phyloP scores from a whole-genome alignment of 1,140 invertebrate genomes.

The Nasonia vitripennis region DNA sequence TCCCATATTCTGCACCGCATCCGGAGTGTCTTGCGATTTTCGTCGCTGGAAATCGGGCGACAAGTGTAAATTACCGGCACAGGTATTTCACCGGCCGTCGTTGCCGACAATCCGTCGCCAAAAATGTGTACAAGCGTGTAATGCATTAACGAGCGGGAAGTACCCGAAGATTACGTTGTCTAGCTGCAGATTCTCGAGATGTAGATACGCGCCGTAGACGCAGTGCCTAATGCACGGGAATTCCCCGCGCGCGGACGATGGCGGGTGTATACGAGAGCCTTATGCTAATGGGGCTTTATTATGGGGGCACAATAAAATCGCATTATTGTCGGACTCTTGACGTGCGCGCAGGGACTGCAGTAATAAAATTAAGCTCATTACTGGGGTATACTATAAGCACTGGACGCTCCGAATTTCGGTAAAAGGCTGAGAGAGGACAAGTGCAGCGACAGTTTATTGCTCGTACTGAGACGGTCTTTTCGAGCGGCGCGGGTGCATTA shows the following conservation, averaged over 20 bases:
- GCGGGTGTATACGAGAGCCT: neutral
- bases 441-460: too few relatives aligned
- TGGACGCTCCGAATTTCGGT: too few relatives aligned
- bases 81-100: constrained; percentile 29
- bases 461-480: too few relatives aligned
- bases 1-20: neutral
- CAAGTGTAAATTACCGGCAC: neutral
- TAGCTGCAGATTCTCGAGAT: constrained; percentile 14
- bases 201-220: constrained; percentile 25
- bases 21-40: neutral
- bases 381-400: neutral
- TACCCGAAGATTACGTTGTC: neutral
- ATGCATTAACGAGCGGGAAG: constrained; percentile 23
- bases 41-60: neutral
- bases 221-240: constrained; percentile 4
- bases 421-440: too few relatives aligned
- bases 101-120: neutral
- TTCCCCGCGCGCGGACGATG: neutral
- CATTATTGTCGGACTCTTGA: constrained; percentile 23
- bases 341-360: neutral
- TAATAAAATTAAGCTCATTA: constrained; percentile 45
- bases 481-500: too few relatives aligned
- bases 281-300: neutral
- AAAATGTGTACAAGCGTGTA: neutral
- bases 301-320: constrained; percentile 11